A percentile compares a stretch with the other conserved stretches of the same genome.
These are phyloP conservation scores for Apamea crenata DNA, from an alignment of 2,888 invertebrate species.

Conservation along the genomic window DNA sequence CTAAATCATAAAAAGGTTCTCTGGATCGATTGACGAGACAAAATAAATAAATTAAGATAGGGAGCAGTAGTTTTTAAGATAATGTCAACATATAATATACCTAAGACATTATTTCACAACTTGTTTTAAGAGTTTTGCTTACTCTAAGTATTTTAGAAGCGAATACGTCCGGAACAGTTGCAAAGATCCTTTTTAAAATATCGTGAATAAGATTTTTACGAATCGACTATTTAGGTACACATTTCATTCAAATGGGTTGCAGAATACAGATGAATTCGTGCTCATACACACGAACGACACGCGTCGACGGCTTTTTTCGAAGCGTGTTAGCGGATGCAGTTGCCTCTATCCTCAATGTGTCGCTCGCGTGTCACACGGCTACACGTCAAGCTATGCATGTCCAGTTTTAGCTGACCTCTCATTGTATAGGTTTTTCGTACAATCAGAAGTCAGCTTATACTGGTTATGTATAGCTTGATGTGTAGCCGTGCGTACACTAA, in stretches of 20 bases:
- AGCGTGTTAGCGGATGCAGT: too few relatives aligned
- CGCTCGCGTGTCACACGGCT: too few relatives aligned
- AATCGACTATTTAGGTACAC: neutral
- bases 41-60: neutral
- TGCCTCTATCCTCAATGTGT: too few relatives aligned
- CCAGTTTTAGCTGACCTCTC: too few relatives aligned
- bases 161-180: constrained; percentile 20
- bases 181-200: constrained; percentile 13
- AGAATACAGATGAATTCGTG: neutral
- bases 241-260: neutral
- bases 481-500: too few relatives aligned
- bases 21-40: neutral
- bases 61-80: neutral
- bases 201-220: too few relatives aligned
- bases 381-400: too few relatives aligned
- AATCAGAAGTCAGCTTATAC: too few relatives aligned
- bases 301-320: too few relatives aligned
- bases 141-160: neutral
- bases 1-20: neutral
- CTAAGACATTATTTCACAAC: neutral
- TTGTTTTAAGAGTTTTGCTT: neutral
- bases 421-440: too few relatives aligned
- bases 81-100: neutral
- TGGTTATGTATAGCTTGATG: too few relatives aligned
- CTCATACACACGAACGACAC: too few relatives aligned